Evolutionary conservation across 1,140 invertebrate genomes (phyloP), one percentile per base, ranked within the genome.

Genomic region (Neocloeon triangulifer): DNA sequence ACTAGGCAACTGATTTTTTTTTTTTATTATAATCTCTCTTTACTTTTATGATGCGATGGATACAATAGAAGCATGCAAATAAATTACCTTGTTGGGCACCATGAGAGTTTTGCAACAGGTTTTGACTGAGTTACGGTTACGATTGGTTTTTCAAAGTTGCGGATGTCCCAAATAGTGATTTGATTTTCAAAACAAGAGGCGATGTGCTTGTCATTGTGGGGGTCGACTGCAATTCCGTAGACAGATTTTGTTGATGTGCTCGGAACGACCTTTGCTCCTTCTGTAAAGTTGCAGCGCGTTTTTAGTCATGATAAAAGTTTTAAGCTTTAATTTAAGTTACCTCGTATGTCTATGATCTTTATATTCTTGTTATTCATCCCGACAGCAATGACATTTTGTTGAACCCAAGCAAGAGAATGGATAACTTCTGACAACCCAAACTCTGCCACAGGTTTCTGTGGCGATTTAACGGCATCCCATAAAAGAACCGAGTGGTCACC

Each of bases 331-430:
- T 25, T 23, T 30, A 36, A 25, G 19, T 21, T 33, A 89, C 85
- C 84, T 69, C 85, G 62, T 1, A 91, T 60, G 53, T 95, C 89
- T 49, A 80, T 78, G n/a, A 94, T 62, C 55, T 80, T 80, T 5
- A 95, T 66, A 41, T 75, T 68, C 43, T 89, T 91, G 37, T 74
- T 69, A 53, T 84, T 91, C 58, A 88, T 77, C 7, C 84, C 85
- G 15, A 77, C 67, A 6, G 85, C 66, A 4, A 94, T 68, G 2
- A 66, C 56, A 34, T 74, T 64, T 34, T 65, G 65, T 25, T 67
- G 62, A 37, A 86, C 75, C 86, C 88, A 95, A 33, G 72, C 64
- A 16, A 91, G 53, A 13, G 79, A 86, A 50, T 85, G 72, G 12
- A 73, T 67, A 0, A 70, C 71, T 53, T 95, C 88, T 2, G 73